Conservation (phyloP, 2,888 invertebrate genomes). For the Plagodis pulveraria region DNA sequence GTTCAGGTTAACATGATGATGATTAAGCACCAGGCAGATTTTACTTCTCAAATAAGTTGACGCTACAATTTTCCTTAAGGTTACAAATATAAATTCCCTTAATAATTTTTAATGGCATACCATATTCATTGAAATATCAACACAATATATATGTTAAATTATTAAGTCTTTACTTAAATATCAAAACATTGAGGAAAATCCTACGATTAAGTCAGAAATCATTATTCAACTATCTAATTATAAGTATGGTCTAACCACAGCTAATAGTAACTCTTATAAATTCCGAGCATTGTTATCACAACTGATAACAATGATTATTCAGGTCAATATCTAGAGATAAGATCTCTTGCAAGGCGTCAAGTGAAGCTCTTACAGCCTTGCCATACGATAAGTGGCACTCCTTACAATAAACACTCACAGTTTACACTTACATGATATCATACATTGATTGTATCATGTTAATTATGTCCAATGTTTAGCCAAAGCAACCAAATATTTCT, state of each 20-base stretch:
- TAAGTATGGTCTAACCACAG: constrained; percentile 49
- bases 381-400: constrained; percentile 53
- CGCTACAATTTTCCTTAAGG: too few relatives aligned
- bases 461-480: constrained; percentile 9
- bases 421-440: constrained; percentile 37
- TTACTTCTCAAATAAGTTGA: too few relatives aligned
- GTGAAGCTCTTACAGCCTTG: constrained; percentile 35
- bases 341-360: constrained; percentile 31
- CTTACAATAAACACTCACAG: constrained; percentile 27
- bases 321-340: constrained; percentile 78
- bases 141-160: too few relatives aligned
- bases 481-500: constrained; percentile 12
- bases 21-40: too few relatives aligned
- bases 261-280: constrained; percentile 45
- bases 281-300: constrained; percentile 51
- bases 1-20: too few relatives aligned
- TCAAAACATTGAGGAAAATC: constrained; percentile 1
- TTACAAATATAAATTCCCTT: too few relatives aligned
- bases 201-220: constrained; percentile 41
- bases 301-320: constrained; percentile 69
- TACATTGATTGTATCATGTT: constrained; percentile 19
- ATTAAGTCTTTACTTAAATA: background rate
- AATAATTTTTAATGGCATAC: too few relatives aligned
- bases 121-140: too few relatives aligned
- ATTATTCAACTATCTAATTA: constrained; percentile 46